Percentiles rank a stretch among this genome's conserved stretches.
Conservation (phyloP, 2,888 invertebrate genomes). For the Atrina japonica region DNA sequence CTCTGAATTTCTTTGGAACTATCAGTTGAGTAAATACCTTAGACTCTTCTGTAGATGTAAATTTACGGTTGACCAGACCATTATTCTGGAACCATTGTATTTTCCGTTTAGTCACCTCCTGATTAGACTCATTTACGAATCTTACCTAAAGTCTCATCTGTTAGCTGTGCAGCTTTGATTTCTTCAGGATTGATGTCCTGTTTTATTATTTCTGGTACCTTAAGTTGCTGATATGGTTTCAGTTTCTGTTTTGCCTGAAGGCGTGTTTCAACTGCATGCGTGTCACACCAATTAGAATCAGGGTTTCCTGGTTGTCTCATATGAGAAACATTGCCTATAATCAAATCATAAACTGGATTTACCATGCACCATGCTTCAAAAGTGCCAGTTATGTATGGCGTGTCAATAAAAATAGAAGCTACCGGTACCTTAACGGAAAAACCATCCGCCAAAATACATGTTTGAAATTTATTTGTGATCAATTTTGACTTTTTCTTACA, state of each 20-base stretch:
- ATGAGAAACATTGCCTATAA: constrained; percentile 31
- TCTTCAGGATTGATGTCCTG: neutral
- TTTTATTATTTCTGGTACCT: constrained; percentile 11
- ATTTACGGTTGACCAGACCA: constrained; percentile 26
- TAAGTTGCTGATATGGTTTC: constrained; percentile 10
- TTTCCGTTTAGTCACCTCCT: neutral
- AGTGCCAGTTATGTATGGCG: neutral
- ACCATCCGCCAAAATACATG: constrained; percentile 10
- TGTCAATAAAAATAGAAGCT: constrained; percentile 5
- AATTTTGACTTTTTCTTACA: neutral
- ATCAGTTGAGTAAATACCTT: constrained; percentile 37
- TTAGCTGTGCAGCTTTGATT: constrained; percentile 1
- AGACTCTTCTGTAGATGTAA: constrained; percentile 3
- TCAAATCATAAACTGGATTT: constrained; percentile 39
- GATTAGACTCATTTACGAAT: neutral
- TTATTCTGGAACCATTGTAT: constrained; percentile 19
- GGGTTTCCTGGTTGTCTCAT: constrained; percentile 16
- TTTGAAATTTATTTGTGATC: neutral
- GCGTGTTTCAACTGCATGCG: constrained; percentile 15
- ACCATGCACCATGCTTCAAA: constrained; percentile 36
- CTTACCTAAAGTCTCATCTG: neutral
- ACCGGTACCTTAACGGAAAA: neutral
- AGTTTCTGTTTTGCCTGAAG: constrained; percentile 12
- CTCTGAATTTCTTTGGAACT: constrained; percentile 31
- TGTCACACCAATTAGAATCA: constrained; percentile 1